These are phyloP conservation scores for Drosophila albomicans DNA, from an alignment of 1,140 invertebrate genomes.

Conservation along the genomic window DNA sequence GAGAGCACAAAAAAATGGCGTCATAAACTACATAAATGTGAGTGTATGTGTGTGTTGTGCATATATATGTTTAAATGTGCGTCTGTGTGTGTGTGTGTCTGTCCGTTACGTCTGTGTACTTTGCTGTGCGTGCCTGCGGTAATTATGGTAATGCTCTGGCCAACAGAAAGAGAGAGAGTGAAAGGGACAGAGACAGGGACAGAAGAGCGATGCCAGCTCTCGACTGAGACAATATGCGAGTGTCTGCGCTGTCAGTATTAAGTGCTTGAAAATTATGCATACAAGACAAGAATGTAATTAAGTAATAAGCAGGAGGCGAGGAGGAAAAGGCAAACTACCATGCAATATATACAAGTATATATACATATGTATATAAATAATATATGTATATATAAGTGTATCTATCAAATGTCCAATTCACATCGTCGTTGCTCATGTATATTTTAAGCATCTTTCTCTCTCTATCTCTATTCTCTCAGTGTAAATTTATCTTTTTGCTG, in stretches of 20 bases:
- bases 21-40: conserved; percentile 36
- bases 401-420: conserved; percentile 31
- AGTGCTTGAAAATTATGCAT: conserved; percentile 72
- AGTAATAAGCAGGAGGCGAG: conserved; percentile 53
- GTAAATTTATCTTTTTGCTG: conserved; percentile 71
- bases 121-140: conserved; percentile 53
- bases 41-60: conserved; percentile 38
- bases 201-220: conserved; percentile 5
- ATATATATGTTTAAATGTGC: conserved; percentile 21
- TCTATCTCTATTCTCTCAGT: conserved; percentile 44
- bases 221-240: conserved; percentile 22
- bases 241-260: conserved; percentile 41
- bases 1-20: conserved; percentile 59
- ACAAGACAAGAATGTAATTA: conserved; percentile 73
- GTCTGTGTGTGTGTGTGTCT: conserved; percentile 18
- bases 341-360: neutral
- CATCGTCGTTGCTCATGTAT: conserved; percentile 51
- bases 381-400: neutral
- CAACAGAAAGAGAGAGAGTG: conserved; percentile 17
- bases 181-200: too few species aligned
- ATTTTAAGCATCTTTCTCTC: conserved; percentile 49
- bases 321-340: neutral
- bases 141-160: conserved; percentile 75
- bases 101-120: conserved; percentile 35
- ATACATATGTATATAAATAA: conserved; percentile 9